These are phyloP conservation scores for Corticium candelabrum DNA, from an alignment of 37 sponge, comb jelly and placozoan genomes.

Conservation along the genomic window DNA sequence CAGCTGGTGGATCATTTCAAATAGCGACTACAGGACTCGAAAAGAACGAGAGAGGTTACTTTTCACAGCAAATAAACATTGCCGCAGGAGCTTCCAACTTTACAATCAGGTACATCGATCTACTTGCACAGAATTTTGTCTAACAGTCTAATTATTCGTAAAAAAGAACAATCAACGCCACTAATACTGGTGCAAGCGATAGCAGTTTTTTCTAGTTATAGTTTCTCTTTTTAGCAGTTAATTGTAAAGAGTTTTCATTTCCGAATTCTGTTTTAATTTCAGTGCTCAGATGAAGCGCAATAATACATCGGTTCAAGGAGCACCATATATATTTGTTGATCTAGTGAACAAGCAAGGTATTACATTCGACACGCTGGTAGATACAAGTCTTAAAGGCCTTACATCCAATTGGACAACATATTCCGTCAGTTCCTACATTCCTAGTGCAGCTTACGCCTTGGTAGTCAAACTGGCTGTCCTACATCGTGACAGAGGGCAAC, in stretches of 20 bases:
- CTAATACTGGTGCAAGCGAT: too few species aligned
- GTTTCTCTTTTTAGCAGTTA: not conserved
- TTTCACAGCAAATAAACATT: too few species aligned
- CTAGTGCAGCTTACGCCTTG: not conserved
- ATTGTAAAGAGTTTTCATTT: too few species aligned
- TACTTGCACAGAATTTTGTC: too few species aligned
- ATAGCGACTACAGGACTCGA: not conserved
- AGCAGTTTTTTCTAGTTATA: not conserved
- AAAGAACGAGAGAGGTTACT: not conserved
- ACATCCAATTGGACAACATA: not conserved
- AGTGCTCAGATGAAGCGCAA: not conserved
- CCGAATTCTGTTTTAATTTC: too few species aligned
- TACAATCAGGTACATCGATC: not conserved
- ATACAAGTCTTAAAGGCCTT: too few species aligned
- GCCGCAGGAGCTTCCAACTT: too few species aligned
- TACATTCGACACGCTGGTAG: too few species aligned
- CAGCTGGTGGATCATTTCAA: not conserved
- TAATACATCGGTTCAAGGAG: not conserved
- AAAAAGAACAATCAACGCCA: too few species aligned
- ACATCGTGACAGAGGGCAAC: not conserved
- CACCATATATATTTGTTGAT: not conserved
- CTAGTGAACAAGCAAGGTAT: too few species aligned
- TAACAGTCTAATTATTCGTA: too few species aligned
- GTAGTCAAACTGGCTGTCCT: not conserved
- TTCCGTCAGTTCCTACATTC: not conserved